These are phyloP conservation scores for Homarus gammarus DNA, from an alignment of 2,888 invertebrate genomes.

Conservation along the genomic window DNA sequence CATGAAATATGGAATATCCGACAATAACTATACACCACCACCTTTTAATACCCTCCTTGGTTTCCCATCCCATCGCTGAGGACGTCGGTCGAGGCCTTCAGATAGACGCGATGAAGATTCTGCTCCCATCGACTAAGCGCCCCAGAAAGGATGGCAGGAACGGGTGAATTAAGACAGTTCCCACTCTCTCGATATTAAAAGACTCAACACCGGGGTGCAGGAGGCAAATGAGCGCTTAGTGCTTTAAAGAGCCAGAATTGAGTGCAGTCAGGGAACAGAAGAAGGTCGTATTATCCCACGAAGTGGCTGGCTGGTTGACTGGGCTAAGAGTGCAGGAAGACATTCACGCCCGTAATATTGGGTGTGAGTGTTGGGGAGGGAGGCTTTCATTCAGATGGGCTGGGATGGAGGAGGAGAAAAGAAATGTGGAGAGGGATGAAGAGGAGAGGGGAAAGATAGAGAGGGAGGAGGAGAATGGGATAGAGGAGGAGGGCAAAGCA, in stretches of 20 bases:
- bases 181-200: slow-evolving; percentile 15
- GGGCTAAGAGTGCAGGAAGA: slow-evolving; percentile 30
- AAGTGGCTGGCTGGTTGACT: neutral
- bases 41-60: too few relatives aligned
- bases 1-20: too few relatives aligned
- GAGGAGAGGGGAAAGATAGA: neutral
- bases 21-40: too few relatives aligned
- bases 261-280: neutral
- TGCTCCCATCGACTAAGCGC: too few relatives aligned
- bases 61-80: too few relatives aligned
- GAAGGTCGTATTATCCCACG: slow-evolving; percentile 19
- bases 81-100: too few relatives aligned
- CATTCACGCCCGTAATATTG: slow-evolving; percentile 27
- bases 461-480: neutral
- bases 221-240: slow-evolving; percentile 19
- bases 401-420: neutral
- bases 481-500: neutral
- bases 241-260: neutral
- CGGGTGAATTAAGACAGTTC: neutral
- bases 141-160: too few relatives aligned
- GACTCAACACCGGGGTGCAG: slow-evolving; percentile 2
- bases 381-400: neutral
- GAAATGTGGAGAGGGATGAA: neutral
- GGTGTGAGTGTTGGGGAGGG: neutral
- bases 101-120: too few relatives aligned